Base-by-base conservation (phyloP, 2,888 invertebrate species). In the Aelia acuminata region DNA sequence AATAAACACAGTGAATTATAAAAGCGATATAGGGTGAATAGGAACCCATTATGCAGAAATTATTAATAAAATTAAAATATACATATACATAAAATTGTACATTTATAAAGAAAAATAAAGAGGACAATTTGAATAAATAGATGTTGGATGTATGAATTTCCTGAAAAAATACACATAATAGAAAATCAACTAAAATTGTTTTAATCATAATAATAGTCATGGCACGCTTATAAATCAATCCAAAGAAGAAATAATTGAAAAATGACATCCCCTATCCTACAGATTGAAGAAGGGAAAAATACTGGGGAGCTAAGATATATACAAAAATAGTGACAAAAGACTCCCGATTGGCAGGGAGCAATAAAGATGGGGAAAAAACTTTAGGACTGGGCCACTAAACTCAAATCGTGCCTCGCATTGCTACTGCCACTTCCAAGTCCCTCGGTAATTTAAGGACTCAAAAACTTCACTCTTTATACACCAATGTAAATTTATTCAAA, bases 321-420 rank as follows among this genome's bases (percentile, higher is more conserved):
- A 31, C 18, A 1, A 63, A 31, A 57, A 63, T 31, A 31, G 57
- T 57, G 57, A 57, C 26, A 57, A 57, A 57, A 10, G 3, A 57
- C 57, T 11, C 10, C 57, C 57, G 1, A 57, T 26, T 26, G 57
- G 5, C 35, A 18, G 1, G 3, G n/a, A 10, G 80, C 22, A 80
- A 80, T 80, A 80, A 80, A 80, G 43, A 80, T 80, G 80, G 22
- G n/a, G 39, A 80, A 80, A 43, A 80, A 80, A 80, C 80, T 80
- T 80, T 80, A 80, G 3, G 4, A 80, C 80, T 80, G 43, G 80
- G 5, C 31, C 80, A 80, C 80, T 80, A 80, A 80, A 80, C 80
- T 20, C 39, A 75, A 75, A 75, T 75, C 75, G 75, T 75, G 75
- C 35, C 75, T 35, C 3, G 75, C 75, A 75, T 75, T 22, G 75